These are phyloP conservation scores for Triplophysa rosa DNA, from an alignment of 2,113 vertebrate genomes.

Conservation along the genomic window DNA sequence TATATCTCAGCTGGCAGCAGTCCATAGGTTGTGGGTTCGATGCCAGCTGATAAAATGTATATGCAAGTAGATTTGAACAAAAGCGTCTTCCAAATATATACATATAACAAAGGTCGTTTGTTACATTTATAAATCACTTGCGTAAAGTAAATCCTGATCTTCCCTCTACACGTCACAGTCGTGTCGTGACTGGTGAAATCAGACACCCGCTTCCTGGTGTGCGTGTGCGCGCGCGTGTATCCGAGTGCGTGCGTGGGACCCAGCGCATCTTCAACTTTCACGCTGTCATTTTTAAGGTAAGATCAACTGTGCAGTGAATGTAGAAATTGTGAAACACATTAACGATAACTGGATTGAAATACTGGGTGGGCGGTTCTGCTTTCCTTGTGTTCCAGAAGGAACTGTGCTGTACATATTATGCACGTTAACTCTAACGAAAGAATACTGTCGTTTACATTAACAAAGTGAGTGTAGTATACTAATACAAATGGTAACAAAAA, in stretches of 20 bases:
- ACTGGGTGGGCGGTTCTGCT: neutral
- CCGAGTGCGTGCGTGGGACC: neutral
- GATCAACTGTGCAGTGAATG: neutral
- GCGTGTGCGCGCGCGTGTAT: neutral
- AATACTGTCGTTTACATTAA: too few species aligned
- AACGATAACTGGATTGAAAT: too few species aligned
- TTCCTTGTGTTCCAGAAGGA: neutral
- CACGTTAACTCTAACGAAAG: too few species aligned
- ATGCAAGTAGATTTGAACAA: too few species aligned
- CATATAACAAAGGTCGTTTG: too few species aligned
- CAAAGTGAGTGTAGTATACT: too few species aligned
- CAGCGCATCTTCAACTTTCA: neutral
- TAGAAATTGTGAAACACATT: neutral
- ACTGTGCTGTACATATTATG: too few species aligned
- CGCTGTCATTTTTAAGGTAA: slow-evolving; percentile 9
- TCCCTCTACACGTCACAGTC: slow-evolving; percentile 9
- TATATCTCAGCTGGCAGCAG: neutral
- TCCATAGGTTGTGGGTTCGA: too few species aligned
- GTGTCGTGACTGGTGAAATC: slow-evolving; percentile 17
- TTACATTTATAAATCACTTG: neutral
- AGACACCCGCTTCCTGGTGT: slow-evolving; percentile 47
- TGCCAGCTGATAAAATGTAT: too few species aligned
- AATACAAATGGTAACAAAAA: too few species aligned
- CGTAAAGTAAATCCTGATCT: neutral
- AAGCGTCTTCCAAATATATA: too few species aligned